Evolutionary conservation across 2,888 invertebrate species (phyloP).

Genomic region (Ochropleura leucogaster): DNA sequence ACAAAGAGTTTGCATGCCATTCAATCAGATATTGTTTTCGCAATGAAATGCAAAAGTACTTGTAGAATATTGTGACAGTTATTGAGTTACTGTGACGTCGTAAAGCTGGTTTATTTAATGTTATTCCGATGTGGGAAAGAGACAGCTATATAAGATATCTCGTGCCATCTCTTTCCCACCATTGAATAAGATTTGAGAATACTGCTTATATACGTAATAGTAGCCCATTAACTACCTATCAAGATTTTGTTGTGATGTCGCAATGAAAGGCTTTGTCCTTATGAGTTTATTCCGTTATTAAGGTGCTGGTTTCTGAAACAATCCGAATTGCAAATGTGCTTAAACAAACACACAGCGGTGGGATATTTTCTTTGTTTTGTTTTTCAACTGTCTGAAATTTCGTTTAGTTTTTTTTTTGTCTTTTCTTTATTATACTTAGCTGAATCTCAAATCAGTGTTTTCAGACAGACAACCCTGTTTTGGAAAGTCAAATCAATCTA

Average conservation of each 20-base stretch:
- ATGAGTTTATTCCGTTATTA: conserved; percentile 9
- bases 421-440: neutral
- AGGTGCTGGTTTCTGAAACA: conserved; percentile 29
- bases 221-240: no score
- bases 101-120: no score
- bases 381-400: conserved; percentile 35
- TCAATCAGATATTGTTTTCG: no score
- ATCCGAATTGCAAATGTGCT: conserved; percentile 73
- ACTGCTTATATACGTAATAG: no score
- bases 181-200: no score
- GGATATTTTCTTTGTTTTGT: conserved; percentile 52
- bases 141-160: no score
- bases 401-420: neutral
- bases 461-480: conserved; percentile 20
- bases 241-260: neutral
- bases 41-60: no score
- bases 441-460: neutral
- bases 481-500: conserved; percentile 4
- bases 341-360: conserved; percentile 76
- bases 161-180: no score
- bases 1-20: no score
- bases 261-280: conserved; percentile 10
- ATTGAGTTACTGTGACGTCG: no score
- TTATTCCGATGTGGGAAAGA: no score
- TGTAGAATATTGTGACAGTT: neutral